A percentile compares a stretch with the other conserved stretches of the same genome.
Conservation (phyloP, 2,113 vertebrate genomes). For the Drymodes brunneopygia region DNA sequence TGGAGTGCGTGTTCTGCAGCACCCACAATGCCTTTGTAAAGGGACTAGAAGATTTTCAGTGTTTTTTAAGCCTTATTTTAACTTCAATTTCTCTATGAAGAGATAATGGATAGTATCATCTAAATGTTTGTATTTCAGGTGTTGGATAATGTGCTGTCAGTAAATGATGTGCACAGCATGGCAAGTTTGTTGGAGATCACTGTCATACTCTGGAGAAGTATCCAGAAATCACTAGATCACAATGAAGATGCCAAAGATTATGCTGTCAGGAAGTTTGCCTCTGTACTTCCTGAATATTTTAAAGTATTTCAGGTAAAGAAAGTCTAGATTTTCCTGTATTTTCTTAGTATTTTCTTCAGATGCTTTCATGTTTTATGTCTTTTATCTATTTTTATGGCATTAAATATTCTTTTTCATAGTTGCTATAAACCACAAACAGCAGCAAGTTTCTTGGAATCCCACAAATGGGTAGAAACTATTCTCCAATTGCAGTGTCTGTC, state of each 20-base stretch:
- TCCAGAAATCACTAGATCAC: constrained; percentile 79
- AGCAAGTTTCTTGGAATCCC: neutral
- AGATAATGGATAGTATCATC: neutral
- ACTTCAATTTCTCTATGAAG: neutral
- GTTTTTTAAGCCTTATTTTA: neutral
- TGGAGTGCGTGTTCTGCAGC: neutral
- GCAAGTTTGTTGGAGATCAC: constrained; percentile 85
- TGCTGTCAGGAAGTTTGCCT: constrained; percentile 82
- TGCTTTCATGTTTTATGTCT: neutral
- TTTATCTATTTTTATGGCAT: neutral
- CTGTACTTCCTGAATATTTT: constrained; percentile 86
- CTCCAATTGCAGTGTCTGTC: neutral
- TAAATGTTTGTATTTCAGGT: constrained; percentile 66
- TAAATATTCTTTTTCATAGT: neutral
- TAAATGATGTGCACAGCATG: constrained; percentile 76
- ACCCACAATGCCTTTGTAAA: neutral
- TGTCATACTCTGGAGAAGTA: constrained; percentile 91
- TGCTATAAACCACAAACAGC: neutral
- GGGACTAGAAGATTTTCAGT: neutral
- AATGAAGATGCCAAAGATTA: constrained; percentile 83
- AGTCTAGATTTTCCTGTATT: neutral
- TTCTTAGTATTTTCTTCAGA: neutral
- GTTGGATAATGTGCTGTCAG: constrained; percentile 70
- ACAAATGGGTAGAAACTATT: neutral
- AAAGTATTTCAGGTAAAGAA: constrained; percentile 83